These are phyloP conservation scores for Carterocephalus palaemon DNA, from an alignment of 2,888 invertebrate species.

Conservation along the genomic window DNA sequence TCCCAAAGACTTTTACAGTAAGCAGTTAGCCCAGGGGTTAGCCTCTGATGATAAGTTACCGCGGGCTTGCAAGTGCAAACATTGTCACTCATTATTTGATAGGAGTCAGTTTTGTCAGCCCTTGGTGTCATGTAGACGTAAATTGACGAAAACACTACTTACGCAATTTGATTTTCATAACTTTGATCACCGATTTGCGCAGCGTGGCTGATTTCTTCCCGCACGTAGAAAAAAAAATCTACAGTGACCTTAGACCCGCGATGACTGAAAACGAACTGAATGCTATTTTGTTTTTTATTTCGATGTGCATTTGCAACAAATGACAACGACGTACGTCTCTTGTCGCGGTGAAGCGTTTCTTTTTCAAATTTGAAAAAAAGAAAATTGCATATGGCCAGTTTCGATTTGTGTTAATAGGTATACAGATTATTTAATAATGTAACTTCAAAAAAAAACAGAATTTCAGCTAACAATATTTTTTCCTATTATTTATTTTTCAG, in stretches of 20 bases:
- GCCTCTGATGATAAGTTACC: neutral
- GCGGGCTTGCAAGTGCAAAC: neutral
- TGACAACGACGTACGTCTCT: constrained; percentile 67
- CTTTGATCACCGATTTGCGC: constrained; percentile 74
- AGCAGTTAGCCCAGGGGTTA: too few species aligned
- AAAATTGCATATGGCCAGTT: constrained; percentile 35
- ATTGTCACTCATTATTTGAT: constrained; percentile 24
- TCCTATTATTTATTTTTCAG: too few species aligned
- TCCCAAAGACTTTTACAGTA: too few species aligned
- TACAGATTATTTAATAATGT: neutral
- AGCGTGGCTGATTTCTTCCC: constrained; percentile 64
- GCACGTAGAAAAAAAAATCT: constrained; percentile 37
- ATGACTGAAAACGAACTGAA: constrained; percentile 31
- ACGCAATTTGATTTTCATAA: constrained; percentile 77
- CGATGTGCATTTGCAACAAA: constrained; percentile 67
- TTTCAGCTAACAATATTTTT: too few species aligned
- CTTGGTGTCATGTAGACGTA: constrained; percentile 22
- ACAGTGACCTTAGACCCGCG: constrained; percentile 22
- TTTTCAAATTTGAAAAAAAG: constrained; percentile 62
- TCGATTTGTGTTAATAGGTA: neutral
- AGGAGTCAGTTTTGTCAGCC: constrained; percentile 25
- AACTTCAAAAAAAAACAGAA: neutral
- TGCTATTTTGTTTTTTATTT: constrained; percentile 59
- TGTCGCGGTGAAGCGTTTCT: constrained; percentile 57
- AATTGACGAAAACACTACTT: constrained; percentile 41